phyloP scores from a whole-genome alignment of 2,113 vertebrate genomes.

The Trogon surrucura region DNA sequence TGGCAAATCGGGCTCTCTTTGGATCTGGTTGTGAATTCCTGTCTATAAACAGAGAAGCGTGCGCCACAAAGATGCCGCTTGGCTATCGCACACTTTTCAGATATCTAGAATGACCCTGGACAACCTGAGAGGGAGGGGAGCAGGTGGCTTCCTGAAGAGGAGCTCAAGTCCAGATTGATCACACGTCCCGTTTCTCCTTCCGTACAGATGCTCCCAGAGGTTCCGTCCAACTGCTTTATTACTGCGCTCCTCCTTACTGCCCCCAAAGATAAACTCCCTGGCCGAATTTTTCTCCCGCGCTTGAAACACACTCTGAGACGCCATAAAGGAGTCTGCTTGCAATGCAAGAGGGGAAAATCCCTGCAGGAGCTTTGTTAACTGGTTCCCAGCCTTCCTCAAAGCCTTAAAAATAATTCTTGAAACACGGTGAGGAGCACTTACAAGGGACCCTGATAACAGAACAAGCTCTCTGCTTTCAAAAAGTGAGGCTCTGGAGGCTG shows the following conservation, averaged over 20 bases:
- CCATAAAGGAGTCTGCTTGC: background rate
- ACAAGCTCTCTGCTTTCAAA: background rate
- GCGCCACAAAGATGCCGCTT: background rate
- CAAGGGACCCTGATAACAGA: background rate
- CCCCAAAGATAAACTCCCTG: background rate
- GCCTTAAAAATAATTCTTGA: background rate
- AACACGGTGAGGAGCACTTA: background rate
- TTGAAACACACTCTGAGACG: background rate
- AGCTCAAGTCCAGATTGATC: background rate
- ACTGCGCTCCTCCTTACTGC: background rate
- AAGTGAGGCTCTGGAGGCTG: background rate
- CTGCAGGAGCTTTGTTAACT: background rate
- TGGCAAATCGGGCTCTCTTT: background rate
- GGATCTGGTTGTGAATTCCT: background rate
- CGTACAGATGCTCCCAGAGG: background rate
- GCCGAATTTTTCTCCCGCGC: background rate
- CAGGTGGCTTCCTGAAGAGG: background rate
- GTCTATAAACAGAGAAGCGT: background rate
- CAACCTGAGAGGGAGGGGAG: background rate
- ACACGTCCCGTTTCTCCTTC: rapidly evolving
- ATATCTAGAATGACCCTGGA: background rate
- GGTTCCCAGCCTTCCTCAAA: background rate
- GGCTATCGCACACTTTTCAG: background rate
- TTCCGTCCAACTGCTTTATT: background rate
- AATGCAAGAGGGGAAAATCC: background rate